A percentile compares a stretch with the other conserved stretches of the same genome.
Conservation (phyloP, 2,797 vertebrate species). For the Vipera latastei region DNA sequence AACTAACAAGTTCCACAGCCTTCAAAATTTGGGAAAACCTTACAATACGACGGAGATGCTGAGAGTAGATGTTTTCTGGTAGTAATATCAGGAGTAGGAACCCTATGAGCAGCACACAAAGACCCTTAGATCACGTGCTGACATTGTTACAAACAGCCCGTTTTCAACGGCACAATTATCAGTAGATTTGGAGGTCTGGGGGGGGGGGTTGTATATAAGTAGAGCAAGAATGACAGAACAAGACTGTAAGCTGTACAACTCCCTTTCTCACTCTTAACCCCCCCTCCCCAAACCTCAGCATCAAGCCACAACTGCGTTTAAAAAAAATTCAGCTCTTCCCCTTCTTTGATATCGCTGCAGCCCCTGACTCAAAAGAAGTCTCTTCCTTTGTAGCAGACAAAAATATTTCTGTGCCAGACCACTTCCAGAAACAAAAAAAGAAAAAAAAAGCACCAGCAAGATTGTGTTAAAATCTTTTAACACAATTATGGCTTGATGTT, state of each 20-base stretch:
- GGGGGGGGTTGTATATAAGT: neutral
- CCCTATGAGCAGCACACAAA: neutral
- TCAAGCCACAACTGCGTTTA: neutral
- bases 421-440: neutral
- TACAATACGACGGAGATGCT: neutral
- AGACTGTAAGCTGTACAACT: neutral
- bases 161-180: neutral
- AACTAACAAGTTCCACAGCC: neutral
- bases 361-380: neutral
- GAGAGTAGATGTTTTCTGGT: neutral
- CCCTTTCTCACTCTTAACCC: neutral
- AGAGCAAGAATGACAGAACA: neutral
- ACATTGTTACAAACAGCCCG: neutral
- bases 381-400: neutral
- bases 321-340: neutral
- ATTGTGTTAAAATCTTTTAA: neutral
- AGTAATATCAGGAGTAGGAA: neutral
- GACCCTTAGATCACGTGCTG: neutral
- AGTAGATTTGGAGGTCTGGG: neutral
- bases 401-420: neutral
- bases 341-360: neutral
- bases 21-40: neutral
- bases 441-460: neutral
- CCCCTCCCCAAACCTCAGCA: neutral
- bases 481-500: neutral